These are phyloP conservation scores for Agrotis clavis DNA, from an alignment of 2,888 invertebrate genomes.

Conservation along the genomic window DNA sequence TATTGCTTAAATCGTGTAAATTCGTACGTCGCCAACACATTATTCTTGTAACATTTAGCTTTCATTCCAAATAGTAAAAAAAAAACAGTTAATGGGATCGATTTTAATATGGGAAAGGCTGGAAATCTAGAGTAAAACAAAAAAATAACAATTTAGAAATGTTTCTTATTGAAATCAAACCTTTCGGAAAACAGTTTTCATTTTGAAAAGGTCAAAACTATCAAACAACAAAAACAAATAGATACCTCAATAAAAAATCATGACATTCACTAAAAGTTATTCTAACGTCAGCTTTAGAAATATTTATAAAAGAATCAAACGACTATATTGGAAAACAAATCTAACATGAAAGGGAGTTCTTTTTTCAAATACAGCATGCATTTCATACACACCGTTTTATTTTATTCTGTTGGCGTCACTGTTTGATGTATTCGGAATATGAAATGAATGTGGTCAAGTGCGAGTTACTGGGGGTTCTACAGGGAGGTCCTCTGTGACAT, in stretches of 20 bases:
- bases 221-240: background rate
- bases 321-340: slow-evolving; percentile 27
- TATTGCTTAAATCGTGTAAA: too few species aligned
- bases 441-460: slow-evolving; percentile 36
- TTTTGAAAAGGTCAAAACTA: too few species aligned
- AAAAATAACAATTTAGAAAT: too few species aligned
- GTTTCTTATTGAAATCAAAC: too few species aligned
- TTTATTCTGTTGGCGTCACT: slow-evolving; percentile 25
- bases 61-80: too few species aligned
- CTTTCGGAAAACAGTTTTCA: too few species aligned
- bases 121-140: too few species aligned
- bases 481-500: background rate
- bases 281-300: slow-evolving; percentile 3
- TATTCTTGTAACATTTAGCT: too few species aligned
- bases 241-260: background rate
- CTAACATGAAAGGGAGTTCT: slow-evolving; percentile 35
- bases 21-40: too few species aligned
- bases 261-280: background rate
- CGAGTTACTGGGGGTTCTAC: slow-evolving; percentile 14
- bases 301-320: slow-evolving; percentile 8
- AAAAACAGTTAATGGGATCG: too few species aligned
- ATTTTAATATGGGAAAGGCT: too few species aligned
- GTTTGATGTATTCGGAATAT: slow-evolving; percentile 54
- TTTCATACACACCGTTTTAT: slow-evolving; percentile 37
- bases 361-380: slow-evolving; percentile 33